These are phyloP conservation scores for Alaudala cheleensis DNA, from an alignment of 2,113 vertebrate genomes.

Conservation along the genomic window DNA sequence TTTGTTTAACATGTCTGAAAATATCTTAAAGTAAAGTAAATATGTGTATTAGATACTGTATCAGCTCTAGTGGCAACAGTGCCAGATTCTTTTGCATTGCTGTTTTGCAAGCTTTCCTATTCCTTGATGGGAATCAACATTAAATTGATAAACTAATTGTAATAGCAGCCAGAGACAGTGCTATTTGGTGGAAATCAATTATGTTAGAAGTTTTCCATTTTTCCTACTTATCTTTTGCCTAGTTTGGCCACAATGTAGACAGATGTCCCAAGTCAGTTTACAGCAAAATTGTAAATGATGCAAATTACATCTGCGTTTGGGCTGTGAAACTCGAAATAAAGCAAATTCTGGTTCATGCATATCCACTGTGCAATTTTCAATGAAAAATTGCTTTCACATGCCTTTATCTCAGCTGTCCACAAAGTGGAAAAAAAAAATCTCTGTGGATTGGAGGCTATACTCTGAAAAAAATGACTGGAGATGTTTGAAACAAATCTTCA, in stretches of 20 bases:
- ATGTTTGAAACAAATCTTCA: conserved; percentile 27
- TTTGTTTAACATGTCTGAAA: neutral
- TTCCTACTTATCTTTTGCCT: conserved; percentile 29
- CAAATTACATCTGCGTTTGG: conserved; percentile 47
- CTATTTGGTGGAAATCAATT: conserved; percentile 36
- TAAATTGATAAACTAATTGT: conserved; percentile 55
- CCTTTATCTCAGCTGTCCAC: neutral
- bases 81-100: neutral
- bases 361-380: neutral
- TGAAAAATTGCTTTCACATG: conserved; percentile 14
- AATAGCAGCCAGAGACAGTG: conserved; percentile 27
- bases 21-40: neutral
- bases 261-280: neutral
- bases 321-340: neutral
- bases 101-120: neutral
- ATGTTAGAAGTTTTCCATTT: conserved; percentile 31
- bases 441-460: neutral
- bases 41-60: neutral
- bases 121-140: neutral
- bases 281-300: conserved; percentile 46
- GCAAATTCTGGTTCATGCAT: neutral
- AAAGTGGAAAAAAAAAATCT: neutral
- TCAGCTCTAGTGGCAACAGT: neutral
- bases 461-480: neutral
- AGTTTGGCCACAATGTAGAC: conserved; percentile 17